Evolutionary conservation across 2,797 vertebrate genomes (phyloP), one percentile per base, ranked within the genome.

Genomic region (Cryptoblepharus egeriae): DNA sequence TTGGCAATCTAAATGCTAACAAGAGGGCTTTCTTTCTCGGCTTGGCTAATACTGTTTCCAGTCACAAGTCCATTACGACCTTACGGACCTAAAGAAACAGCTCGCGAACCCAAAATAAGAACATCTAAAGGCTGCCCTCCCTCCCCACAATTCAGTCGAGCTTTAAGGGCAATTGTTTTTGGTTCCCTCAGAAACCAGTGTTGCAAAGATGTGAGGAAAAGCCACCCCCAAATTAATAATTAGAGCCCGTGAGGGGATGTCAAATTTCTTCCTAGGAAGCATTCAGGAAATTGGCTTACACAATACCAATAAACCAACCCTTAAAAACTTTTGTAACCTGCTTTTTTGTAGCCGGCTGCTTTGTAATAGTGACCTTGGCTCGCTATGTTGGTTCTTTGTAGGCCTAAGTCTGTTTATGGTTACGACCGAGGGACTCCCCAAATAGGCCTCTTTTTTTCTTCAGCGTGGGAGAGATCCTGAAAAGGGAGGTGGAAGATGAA

Each of bases 51-150:
- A 58, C 76, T 96, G 95, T 96, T 90, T 20, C 97, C 58, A 96
- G 96, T 90, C 97, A 97, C 88, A 96, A 97, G 96, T 97, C 97
- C 91, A 96, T 96, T 69, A 96, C 96, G 96, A 97, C 96, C 74
- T 97, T 97, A 70, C 52, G n/a, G 96, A 96, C 88, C 95, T 95
- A 45, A 91, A 93, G 58, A 96, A 87, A 97, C 96, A 26, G 91
- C 91, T 61, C 88, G 92, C 69, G 96, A 95, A 94, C 93, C 72
- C 96, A 71, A 84, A 0, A 32, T 52, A 77, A 65, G 30, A 64
- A 58, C 45, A 42, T 24, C 60, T 32, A 76, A 81, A 73, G 37
- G 22, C 55, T 22, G 16, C 55, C 20, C 64, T 2, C 52, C 60
- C 60, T 75, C 49, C 58, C 65, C 28, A 37, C 26, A 26, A 45